phyloP scores from a whole-genome alignment of 2,888 invertebrate genomes.

The Harpagoxenus sublaevis region DNA sequence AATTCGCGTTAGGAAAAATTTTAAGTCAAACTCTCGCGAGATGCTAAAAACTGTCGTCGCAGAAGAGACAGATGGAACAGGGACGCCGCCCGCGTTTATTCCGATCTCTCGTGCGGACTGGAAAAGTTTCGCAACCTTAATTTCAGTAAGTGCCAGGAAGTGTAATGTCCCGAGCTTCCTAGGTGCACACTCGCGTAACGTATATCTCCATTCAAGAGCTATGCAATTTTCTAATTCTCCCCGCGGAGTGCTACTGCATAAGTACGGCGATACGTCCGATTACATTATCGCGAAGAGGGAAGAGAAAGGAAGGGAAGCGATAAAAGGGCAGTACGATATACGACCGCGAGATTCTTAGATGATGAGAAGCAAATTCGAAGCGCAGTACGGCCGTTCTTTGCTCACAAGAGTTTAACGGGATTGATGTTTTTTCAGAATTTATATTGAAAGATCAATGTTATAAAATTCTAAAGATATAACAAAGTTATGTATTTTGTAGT shows the following conservation, averaged over 20 bases:
- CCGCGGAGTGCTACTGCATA: constrained; percentile 35
- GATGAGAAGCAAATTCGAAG: neutral
- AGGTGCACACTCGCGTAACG: constrained; percentile 39
- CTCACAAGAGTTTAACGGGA: neutral
- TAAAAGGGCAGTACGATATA: constrained; percentile 13
- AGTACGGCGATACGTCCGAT: constrained; percentile 51
- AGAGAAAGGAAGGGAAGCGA: neutral
- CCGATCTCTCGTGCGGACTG: constrained; percentile 38
- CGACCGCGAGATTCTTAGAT: constrained; percentile 20
- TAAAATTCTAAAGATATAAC: neutral
- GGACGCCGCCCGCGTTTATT: constrained; percentile 36
- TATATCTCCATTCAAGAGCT: constrained; percentile 36
- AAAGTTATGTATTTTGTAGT: neutral
- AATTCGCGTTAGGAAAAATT: constrained; percentile 13
- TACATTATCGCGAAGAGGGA: constrained; percentile 34
- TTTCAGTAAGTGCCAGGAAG: constrained; percentile 70
- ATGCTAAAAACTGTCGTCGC: neutral
- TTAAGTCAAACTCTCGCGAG: neutral
- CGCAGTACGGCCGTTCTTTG: neutral
- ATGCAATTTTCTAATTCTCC: constrained; percentile 60
- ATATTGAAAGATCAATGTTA: too few species aligned
- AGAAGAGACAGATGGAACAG: neutral
- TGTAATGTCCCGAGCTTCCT: constrained; percentile 56
- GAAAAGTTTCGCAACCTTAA: constrained; percentile 66
- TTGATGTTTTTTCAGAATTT: neutral